Percentiles rank a stretch among this genome's conserved stretches.
These are phyloP conservation scores for Symphodus melops DNA, from an alignment of 2,113 vertebrate species.

Conservation along the genomic window DNA sequence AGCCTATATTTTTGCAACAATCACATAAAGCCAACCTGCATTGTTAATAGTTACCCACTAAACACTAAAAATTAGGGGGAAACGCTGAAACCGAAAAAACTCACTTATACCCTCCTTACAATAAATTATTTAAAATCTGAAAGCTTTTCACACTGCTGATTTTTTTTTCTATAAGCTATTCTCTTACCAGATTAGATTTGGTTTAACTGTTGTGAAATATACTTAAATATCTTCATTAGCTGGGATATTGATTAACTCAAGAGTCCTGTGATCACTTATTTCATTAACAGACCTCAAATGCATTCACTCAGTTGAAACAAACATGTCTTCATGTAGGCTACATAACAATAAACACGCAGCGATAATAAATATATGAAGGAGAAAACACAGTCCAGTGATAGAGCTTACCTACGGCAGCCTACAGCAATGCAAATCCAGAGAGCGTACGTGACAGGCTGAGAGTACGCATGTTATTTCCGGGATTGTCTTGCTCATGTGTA, in stretches of 20 bases:
- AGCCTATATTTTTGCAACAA: background rate
- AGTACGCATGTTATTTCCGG: conserved; percentile 80
- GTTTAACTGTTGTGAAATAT: background rate
- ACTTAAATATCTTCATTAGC: conserved; percentile 12
- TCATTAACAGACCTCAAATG: background rate
- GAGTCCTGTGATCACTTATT: background rate
- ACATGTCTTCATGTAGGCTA: background rate
- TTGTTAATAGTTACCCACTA: no score
- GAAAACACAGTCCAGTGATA: background rate
- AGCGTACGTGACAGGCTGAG: conserved; percentile 80
- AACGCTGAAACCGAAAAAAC: background rate
- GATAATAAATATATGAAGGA: background rate
- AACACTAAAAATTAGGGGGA: background rate
- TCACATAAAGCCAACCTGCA: background rate
- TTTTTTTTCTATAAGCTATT: no score
- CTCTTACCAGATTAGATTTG: background rate
- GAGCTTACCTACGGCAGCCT: conserved; percentile 64
- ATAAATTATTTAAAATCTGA: no score
- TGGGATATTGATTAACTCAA: conserved; percentile 41
- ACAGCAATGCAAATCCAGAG: conserved; percentile 64
- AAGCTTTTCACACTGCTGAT: no score
- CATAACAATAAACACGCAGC: background rate
- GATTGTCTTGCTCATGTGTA: conserved; percentile 58
- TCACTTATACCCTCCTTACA: background rate
- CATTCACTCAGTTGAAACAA: background rate